Evolutionary conservation across 2,797 vertebrate genomes (phyloP), one percentile per base, ranked within the genome.

Genomic region (Lithobates pipiens): DNA sequence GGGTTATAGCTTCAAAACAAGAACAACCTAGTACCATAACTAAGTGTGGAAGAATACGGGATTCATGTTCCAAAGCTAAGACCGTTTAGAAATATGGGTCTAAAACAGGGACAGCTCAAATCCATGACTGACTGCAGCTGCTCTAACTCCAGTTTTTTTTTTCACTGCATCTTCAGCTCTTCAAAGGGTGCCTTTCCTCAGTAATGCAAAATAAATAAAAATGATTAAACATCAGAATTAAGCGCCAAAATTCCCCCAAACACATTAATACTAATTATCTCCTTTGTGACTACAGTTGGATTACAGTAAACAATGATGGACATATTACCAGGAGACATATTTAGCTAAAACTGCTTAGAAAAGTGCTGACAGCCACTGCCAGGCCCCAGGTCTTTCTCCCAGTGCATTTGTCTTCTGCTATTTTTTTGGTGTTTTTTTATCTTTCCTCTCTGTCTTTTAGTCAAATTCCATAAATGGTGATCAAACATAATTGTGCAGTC

Each of bases 361-460:
- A 76, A 46, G 32, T 25, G 63, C 75, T 83, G 61, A 68, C 74
- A 57, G 70, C 46, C 21, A 70, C 69, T 29, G 42, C 71, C 72
- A 57, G 68, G 82, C 63, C 74, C 54, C 65, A 5, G 74, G 44
- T 77, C 46, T 61, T 54, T 76, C 65, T 84, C 63, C 67, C 29
- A 27, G 34, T 42, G 39, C 72, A 46, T 76, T 83, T 80, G 39
- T 70, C 77, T 50, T 46, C 91, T 89, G 90, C 80, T 73, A 85
- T 61, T 80, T 78, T 74, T 67, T 73, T 80, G 77, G 7, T 7
- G 16, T 57, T 73, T 42, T 73, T 73, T 65, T 44, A 76, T 67
- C 32, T 23, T 73, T 71, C n/a, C 39, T 81, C 44, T 80, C 6
- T 23, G 23, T 65, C 71, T 63, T 86, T 76, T 76, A 76, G 74